These are phyloP conservation scores for Therioaphis trifolii DNA, from an alignment of 2,888 invertebrate species.

Conservation along the genomic window DNA sequence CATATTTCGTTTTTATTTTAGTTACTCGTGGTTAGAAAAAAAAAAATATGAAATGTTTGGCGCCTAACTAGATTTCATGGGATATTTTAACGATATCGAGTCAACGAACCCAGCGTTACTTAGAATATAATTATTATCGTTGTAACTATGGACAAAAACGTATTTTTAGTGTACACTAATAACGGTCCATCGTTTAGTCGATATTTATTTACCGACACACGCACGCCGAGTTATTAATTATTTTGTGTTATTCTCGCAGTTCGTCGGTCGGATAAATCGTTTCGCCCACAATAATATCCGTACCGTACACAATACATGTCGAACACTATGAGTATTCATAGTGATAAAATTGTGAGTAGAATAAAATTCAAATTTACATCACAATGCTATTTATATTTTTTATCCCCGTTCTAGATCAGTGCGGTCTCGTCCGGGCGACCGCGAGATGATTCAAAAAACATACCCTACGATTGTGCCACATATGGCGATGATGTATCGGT, in stretches of 20 bases:
- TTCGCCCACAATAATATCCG: background rate
- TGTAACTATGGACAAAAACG: conserved; percentile 32
- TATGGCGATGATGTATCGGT: background rate
- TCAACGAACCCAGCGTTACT: conserved; percentile 29
- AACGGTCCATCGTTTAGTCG: background rate
- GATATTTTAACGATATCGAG: conserved; percentile 50
- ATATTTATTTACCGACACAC: background rate
- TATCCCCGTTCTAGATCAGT: background rate
- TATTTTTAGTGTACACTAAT: background rate
- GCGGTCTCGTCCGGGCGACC: background rate
- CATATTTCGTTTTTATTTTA: conserved; percentile 56
- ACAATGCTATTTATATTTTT: background rate
- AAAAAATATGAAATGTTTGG: conserved; percentile 8
- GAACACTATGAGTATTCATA: background rate
- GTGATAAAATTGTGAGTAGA: background rate
- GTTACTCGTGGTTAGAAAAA: conserved; percentile 11
- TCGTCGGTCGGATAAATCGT: background rate
- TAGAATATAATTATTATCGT: conserved; percentile 25
- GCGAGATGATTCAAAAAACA: background rate
- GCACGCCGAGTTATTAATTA: background rate
- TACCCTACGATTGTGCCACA: background rate
- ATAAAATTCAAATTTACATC: background rate
- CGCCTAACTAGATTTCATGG: conserved; percentile 9
- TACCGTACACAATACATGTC: too few species aligned
- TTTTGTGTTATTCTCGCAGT: background rate